phyloP scores from a whole-genome alignment of 2,113 vertebrate genomes.

The Thunnus maccoyii region DNA sequence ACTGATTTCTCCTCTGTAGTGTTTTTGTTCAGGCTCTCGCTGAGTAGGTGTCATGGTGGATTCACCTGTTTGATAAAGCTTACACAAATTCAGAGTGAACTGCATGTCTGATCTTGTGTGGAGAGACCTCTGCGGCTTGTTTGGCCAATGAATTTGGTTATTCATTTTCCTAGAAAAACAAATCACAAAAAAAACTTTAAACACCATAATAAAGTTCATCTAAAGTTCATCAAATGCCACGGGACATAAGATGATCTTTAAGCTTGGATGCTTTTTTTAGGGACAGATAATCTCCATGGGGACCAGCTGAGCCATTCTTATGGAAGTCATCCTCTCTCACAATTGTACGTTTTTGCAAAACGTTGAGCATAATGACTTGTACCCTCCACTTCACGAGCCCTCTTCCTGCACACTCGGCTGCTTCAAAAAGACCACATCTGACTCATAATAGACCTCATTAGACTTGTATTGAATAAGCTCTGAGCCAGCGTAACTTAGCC shows the following conservation, averaged over 20 bases:
- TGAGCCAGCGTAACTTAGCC: conserved; percentile 60
- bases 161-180: not conserved
- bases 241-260: conserved; percentile 69
- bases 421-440: conserved; percentile 73
- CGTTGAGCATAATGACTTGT: conserved; percentile 68
- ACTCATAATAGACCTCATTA: conserved; percentile 81
- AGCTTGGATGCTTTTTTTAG: conserved; percentile 47
- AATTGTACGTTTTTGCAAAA: conserved; percentile 64
- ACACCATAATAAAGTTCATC: conserved; percentile 45
- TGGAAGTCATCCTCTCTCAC: conserved; percentile 58
- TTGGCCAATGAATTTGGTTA: not conserved
- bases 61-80: conserved; percentile 72
- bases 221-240: conserved; percentile 58
- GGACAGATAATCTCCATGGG: conserved; percentile 58
- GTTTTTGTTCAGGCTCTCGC: conserved; percentile 53
- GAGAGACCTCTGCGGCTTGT: not conserved
- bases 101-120: conserved; percentile 8
- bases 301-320: conserved; percentile 64
- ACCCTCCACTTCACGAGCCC: conserved; percentile 57
- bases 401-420: conserved; percentile 70
- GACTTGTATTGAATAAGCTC: conserved; percentile 73
- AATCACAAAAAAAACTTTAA: conserved; percentile 5
- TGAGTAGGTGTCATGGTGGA: conserved; percentile 49
- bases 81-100: conserved; percentile 58
- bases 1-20: conserved; percentile 63